A percentile compares a stretch with the other conserved stretches of the same genome.
phyloP scores from a whole-genome alignment of 2,113 vertebrate species.

The Engystomops pustulosus region DNA sequence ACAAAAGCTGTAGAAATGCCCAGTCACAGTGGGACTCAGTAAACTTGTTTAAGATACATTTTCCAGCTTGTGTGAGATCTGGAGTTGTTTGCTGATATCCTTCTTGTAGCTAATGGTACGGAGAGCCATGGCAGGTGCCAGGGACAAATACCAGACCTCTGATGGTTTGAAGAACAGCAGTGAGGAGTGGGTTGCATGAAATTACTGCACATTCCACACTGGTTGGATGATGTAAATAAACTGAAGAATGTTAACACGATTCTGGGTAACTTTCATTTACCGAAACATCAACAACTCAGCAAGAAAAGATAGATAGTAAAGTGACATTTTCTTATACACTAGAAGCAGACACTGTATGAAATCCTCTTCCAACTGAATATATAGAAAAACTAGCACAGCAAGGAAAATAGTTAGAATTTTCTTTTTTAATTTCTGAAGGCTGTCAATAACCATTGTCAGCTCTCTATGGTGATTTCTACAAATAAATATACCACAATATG shows the following conservation, averaged over 20 bases:
- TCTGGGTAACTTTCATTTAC: conserved; percentile 41
- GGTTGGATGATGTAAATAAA: conserved; percentile 47
- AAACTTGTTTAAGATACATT: conserved; percentile 28
- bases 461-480: not conserved
- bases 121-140: conserved; percentile 41
- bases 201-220: conserved; percentile 8
- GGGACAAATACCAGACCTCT: not conserved
- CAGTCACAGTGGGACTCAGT: conserved; percentile 48
- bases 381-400: conserved; percentile 2
- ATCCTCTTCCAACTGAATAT: not conserved
- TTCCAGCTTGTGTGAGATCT: conserved; percentile 14
- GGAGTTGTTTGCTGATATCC: conserved; percentile 1
- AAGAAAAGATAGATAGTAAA: conserved; percentile 3
- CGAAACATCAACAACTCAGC: conserved; percentile 25
- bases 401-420: not conserved
- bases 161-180: conserved; percentile 3
- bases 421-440: not conserved
- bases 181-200: conserved; percentile 21
- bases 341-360: not conserved
- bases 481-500: too few relatives aligned
- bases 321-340: not conserved
- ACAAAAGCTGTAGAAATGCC: conserved; percentile 45
- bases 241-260: conserved; percentile 14
- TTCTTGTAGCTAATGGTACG: conserved; percentile 16
- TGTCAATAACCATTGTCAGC: not conserved